Evolutionary conservation across 2,113 vertebrate genomes (phyloP).

Genomic region (Lepisosteus osseus): DNA sequence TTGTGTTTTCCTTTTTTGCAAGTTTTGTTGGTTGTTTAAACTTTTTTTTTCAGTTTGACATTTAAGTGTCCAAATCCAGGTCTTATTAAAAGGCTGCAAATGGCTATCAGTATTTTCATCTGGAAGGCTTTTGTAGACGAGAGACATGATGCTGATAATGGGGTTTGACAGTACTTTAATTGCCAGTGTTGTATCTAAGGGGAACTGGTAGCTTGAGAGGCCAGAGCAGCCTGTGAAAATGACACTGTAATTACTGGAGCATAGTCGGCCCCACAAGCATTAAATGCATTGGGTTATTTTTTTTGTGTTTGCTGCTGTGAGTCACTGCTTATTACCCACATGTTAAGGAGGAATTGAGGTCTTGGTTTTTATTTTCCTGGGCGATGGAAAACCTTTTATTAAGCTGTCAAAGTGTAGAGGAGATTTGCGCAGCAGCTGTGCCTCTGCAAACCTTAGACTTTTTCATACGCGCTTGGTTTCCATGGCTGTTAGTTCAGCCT

Average conservation of each 20-base stretch:
- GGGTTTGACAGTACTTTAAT: slow-evolving; percentile 2
- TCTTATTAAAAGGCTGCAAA: background rate
- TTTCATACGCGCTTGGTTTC: background rate
- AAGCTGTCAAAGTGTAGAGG: background rate
- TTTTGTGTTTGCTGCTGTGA: background rate
- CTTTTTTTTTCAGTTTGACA: too few species aligned
- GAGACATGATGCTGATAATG: background rate
- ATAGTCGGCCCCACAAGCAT: too few species aligned
- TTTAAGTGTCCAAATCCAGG: background rate
- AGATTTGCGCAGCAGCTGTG: slow-evolving; percentile 4
- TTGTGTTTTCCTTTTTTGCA: too few species aligned
- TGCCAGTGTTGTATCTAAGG: background rate
- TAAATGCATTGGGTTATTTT: background rate
- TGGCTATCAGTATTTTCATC: background rate
- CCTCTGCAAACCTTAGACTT: slow-evolving; percentile 6
- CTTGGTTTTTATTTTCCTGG: slow-evolving; percentile 2
- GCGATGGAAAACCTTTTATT: slow-evolving; percentile 4
- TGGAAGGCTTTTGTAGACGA: background rate
- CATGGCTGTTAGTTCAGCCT: slow-evolving; percentile 8
- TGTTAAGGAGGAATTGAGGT: slow-evolving; percentile 2
- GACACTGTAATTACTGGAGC: too few species aligned
- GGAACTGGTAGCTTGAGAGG: background rate
- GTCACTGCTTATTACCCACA: background rate
- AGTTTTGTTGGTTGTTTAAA: too few species aligned
- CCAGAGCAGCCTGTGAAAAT: too few species aligned